These are phyloP conservation scores for Eupithecia centaureata DNA, from an alignment of 2,888 invertebrate genomes.

Conservation along the genomic window DNA sequence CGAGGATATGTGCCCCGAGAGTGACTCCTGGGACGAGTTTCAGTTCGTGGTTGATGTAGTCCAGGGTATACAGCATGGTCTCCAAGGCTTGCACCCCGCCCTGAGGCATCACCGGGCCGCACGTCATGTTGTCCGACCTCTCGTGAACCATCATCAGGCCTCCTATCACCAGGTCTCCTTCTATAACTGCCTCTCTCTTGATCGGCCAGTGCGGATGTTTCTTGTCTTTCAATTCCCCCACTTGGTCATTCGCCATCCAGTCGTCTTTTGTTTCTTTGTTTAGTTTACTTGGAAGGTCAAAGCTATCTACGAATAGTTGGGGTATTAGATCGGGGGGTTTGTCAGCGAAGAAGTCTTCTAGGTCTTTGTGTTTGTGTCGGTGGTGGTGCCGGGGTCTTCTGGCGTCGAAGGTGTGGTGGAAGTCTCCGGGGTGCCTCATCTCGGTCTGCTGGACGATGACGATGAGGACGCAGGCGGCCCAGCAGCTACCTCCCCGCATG, in stretches of 20 bases:
- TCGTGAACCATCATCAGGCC: conserved; percentile 98
- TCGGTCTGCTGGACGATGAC: conserved; percentile 62
- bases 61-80: conserved; percentile 95
- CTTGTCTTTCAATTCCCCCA: conserved; percentile 71
- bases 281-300: conserved; percentile 47
- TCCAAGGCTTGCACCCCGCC: conserved; percentile 95
- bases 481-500: conserved; percentile 68
- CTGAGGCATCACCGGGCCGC: conserved; percentile 97
- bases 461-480: conserved; percentile 70
- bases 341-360: conserved; percentile 47
- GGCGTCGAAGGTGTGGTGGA: conserved; percentile 44
- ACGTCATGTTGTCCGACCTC: conserved; percentile 92
- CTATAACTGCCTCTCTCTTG: conserved; percentile 93
- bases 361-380: conserved; percentile 69
- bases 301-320: conserved; percentile 55
- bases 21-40: conserved; percentile 89
- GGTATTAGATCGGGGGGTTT: conserved; percentile 51
- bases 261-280: conserved; percentile 60
- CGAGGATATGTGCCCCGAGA: conserved; percentile 94
- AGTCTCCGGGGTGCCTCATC: conserved; percentile 61
- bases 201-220: conserved; percentile 88
- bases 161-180: conserved; percentile 94
- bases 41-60: conserved; percentile 88
- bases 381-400: conserved; percentile 62
- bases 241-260: conserved; percentile 74